A percentile compares a stretch with the other conserved stretches of the same genome.
These are phyloP conservation scores for Geophilus truncorum DNA, from an alignment of 2,888 invertebrate genomes.

Conservation along the genomic window DNA sequence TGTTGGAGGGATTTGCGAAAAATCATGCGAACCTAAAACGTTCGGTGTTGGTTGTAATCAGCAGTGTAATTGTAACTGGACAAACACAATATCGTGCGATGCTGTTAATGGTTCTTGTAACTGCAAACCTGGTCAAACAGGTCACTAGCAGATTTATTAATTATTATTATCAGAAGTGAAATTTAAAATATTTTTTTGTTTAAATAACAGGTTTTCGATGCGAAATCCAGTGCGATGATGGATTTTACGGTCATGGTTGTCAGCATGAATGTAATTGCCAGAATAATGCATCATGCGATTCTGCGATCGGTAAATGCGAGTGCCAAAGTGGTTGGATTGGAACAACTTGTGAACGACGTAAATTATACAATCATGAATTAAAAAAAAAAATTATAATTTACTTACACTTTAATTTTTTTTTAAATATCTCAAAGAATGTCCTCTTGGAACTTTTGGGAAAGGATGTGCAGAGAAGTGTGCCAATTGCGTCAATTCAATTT, in stretches of 20 bases:
- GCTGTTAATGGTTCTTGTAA: conserved; percentile 50
- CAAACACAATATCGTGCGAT: conserved; percentile 44
- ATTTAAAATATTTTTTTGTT: not conserved
- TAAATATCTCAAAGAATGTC: conserved; percentile 59
- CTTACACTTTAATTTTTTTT: not conserved
- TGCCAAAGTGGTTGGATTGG: conserved; percentile 84
- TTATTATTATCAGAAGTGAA: not conserved
- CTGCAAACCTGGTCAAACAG: conserved; percentile 43
- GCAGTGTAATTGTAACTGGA: conserved; percentile 42
- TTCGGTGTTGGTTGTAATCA: conserved; percentile 43
- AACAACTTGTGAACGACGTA: conserved; percentile 57
- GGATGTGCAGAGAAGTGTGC: conserved; percentile 75
- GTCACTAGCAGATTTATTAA: not conserved
- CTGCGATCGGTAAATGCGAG: conserved; percentile 68
- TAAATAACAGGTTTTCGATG: conserved; percentile 41
- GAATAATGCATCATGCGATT: conserved; percentile 81
- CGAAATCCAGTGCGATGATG: conserved; percentile 49
- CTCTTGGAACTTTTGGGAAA: conserved; percentile 70
- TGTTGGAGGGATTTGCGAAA: conserved; percentile 35
- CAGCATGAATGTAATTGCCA: conserved; percentile 69
- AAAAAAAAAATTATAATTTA: not conserved
- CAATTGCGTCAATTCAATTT: conserved; percentile 55
- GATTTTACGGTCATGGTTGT: conserved; percentile 77
- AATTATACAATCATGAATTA: not conserved
- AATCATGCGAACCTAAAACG: conserved; percentile 33